Base-by-base conservation (phyloP, 1,140 invertebrate species). In the Chrysomallon squamiferum region DNA sequence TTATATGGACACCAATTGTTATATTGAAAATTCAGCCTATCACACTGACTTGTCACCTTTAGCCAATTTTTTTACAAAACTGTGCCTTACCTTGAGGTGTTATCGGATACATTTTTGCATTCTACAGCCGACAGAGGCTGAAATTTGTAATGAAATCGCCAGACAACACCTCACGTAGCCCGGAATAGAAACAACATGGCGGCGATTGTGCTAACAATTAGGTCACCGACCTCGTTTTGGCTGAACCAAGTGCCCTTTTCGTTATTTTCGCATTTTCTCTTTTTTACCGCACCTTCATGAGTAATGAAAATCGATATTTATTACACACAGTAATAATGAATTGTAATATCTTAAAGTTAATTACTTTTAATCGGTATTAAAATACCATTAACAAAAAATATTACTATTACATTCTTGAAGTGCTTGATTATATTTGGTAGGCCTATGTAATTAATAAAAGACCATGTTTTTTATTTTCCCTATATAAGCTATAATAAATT, bases 41-140 rank as follows among this genome's bases (percentile, higher is more conserved):
- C 20, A 33, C n/a, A 29, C 33, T 32, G 11, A 29, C 18, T 3
- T 58, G 22, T 2, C 22, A 5, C 33, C 3, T 20, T 1, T 33
- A n/a, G 22, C 29, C 18, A 9, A 58, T n/a, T 25, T n/a, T n/a
- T 15, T 20, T 33, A 33, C 33, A 38, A 22, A 33, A 18, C 11
- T 58, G 18, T 25, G 11, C 18, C 58, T 25, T 59, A 59, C 58
- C 58, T 35, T 59, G 58, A 35, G 58, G 32, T 41, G 58, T 38
- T 25, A 59, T 59, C 15, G 58, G 58, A 27, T 35, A 59, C 58
- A 59, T 59, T 22, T 59, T 59, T 38, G 58, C 58, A 59, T 59
- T n/a, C 58, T 59, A 38, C 41, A 27, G 18, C 58, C 50, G 22
- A 54, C 22, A 20, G 22, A 25, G 50, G 7, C 50, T 25, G 22